A percentile compares a stretch with the other conserved stretches of the same genome.
Evolutionary conservation across 2,888 invertebrate genomes (phyloP).

Genomic region (Capitulum mitella): DNA sequence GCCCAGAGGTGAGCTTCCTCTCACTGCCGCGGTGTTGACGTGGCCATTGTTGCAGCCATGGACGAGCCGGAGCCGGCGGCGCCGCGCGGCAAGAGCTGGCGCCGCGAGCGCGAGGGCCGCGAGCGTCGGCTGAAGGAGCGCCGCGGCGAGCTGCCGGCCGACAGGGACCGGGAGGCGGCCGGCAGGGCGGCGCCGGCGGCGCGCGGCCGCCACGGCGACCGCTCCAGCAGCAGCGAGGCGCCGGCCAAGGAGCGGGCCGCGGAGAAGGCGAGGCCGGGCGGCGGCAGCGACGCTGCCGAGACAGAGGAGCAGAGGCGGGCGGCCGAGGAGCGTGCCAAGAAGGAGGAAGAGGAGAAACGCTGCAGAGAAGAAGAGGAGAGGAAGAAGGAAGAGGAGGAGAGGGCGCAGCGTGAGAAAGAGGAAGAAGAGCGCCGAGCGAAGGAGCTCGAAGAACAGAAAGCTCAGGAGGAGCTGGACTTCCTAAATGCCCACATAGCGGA

Average conservation of each 20-base stretch:
- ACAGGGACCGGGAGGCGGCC: background rate
- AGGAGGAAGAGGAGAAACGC: background rate
- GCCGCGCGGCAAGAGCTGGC: conserved; percentile 20
- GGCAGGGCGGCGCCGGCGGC: background rate
- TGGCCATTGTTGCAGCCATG: no score
- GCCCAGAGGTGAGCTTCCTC: no score
- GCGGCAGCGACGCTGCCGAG: background rate
- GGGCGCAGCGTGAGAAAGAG: background rate
- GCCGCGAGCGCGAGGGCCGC: conserved; percentile 14
- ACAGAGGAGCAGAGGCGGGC: background rate
- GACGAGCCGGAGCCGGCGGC: background rate
- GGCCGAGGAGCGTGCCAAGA: background rate
- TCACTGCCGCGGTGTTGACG: no score
- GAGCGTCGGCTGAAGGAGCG: conserved; percentile 20
- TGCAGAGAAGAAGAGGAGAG: background rate
- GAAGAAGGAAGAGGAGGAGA: background rate
- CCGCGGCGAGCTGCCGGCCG: background rate
- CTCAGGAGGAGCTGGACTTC: background rate
- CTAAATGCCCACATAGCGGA: background rate
- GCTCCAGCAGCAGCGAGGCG: conserved; percentile 34
- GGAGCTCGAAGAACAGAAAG: background rate
- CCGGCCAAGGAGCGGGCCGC: conserved; percentile 31
- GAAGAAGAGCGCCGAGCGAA: background rate
- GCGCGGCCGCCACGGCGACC: conserved; percentile 33
- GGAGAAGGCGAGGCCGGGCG: no score